phyloP scores from a whole-genome alignment of 2,113 vertebrate genomes.

The Eleginops maclovinus region DNA sequence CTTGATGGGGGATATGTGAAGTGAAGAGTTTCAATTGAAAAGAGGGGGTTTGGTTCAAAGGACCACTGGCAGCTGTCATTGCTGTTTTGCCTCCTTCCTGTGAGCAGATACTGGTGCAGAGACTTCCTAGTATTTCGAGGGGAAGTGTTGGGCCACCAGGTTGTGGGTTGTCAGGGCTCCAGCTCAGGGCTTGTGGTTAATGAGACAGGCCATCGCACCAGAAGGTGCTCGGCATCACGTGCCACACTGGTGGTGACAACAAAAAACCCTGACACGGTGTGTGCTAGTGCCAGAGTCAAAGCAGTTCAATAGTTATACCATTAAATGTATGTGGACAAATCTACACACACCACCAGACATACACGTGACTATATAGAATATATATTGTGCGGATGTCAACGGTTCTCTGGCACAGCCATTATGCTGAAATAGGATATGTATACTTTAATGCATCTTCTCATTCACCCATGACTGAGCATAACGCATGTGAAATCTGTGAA shows the following conservation, averaged over 20 bases:
- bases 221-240: conserved; percentile 65
- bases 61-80: conserved; percentile 74
- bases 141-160: conserved; percentile 71
- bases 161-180: conserved; percentile 77
- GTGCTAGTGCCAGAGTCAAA: conserved; percentile 27
- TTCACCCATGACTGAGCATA: conserved; percentile 71
- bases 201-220: conserved; percentile 70
- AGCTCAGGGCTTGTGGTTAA: conserved; percentile 78
- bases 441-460: conserved; percentile 37
- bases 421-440: conserved; percentile 14
- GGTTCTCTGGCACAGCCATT: neutral
- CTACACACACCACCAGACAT: neutral
- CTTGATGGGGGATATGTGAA: conserved; percentile 33
- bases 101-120: conserved; percentile 57
- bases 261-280: conserved; percentile 38
- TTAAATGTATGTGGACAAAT: conserved; percentile 9
- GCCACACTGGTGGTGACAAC: conserved; percentile 60
- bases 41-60: conserved; percentile 48
- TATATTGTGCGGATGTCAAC: neutral
- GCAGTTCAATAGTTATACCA: conserved; percentile 11
- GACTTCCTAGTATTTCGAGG: conserved; percentile 51
- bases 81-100: conserved; percentile 49
- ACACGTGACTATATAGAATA: neutral
- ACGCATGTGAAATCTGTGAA: conserved; percentile 59
- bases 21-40: conserved; percentile 36